Percentiles rank a stretch among this genome's conserved stretches.
Evolutionary conservation across 1,140 invertebrate genomes (phyloP).

Genomic region (Oreohelix idahoensis): DNA sequence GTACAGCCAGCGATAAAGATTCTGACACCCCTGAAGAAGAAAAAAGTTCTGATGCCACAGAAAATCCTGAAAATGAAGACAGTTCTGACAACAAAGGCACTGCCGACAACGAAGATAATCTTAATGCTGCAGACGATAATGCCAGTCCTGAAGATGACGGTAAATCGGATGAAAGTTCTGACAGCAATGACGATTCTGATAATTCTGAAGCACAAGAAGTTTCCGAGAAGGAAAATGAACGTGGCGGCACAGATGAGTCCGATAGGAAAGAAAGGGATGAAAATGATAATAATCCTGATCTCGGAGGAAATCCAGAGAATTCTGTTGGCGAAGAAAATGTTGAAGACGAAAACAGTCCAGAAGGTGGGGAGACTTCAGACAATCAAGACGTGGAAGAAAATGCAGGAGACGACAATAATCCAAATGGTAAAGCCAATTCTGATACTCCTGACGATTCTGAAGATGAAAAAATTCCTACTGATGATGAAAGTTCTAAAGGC

Average conservation of each 20-base stretch:
- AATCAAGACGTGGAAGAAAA: not conserved
- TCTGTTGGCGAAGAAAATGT: not conserved
- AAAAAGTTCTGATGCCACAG: too few species aligned
- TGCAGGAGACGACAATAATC: not conserved
- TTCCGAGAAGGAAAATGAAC: too few species aligned
- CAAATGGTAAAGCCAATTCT: not conserved
- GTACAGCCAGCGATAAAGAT: too few species aligned
- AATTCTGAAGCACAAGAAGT: too few species aligned
- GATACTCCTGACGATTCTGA: not conserved
- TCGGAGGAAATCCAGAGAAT: not conserved
- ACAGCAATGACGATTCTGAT: not conserved
- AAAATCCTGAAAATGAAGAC: too few species aligned
- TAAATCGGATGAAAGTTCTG: not conserved
- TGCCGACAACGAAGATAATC: too few species aligned
- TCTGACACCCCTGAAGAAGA: too few species aligned
- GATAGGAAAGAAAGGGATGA: too few species aligned
- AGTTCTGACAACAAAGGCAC: too few species aligned
- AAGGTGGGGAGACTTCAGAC: not conserved
- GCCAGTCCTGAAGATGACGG: not conserved
- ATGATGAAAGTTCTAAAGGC: not conserved
- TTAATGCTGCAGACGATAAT: not conserved
- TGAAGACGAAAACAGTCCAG: too few species aligned
- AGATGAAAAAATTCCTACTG: not conserved
- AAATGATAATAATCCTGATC: too few species aligned
- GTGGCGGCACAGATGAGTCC: too few species aligned